Conservation (phyloP, 2,888 invertebrate genomes). For the Netelia fuscicornis region DNA sequence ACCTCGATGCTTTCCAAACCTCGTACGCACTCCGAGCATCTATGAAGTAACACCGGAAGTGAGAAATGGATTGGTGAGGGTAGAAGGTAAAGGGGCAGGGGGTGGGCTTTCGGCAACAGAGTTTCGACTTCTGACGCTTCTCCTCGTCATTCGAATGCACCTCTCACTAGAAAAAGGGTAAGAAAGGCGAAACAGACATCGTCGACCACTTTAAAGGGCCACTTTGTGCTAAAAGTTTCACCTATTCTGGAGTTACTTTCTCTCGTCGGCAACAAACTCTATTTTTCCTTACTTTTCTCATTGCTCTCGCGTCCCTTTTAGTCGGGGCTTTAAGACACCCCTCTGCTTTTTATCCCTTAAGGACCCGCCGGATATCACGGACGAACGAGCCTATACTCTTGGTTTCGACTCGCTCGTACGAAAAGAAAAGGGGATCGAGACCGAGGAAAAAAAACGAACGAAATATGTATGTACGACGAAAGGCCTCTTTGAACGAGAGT, state of each 20-base stretch:
- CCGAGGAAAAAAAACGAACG: background rate
- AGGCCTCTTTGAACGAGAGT: constrained; percentile 37
- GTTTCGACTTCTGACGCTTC: constrained; percentile 80
- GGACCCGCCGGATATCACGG: constrained; percentile 3
- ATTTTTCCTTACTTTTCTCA: constrained; percentile 56
- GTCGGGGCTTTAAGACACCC: constrained; percentile 21
- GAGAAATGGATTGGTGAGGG: background rate
- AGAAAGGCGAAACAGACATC: constrained; percentile 60
- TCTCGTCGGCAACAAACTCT: constrained; percentile 56
- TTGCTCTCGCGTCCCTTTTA: constrained; percentile 41
- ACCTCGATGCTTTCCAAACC: constrained; percentile 56
- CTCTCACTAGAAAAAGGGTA: constrained; percentile 55
- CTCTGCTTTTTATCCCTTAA: background rate
- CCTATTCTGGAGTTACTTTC: constrained; percentile 70
- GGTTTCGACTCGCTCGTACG: constrained; percentile 56
- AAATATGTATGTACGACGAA: constrained; percentile 15
- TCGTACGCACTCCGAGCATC: constrained; percentile 56
- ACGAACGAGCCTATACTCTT: constrained; percentile 46
- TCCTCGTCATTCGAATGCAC: constrained; percentile 70
- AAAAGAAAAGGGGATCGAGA: background rate
- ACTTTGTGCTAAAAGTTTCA: constrained; percentile 77
- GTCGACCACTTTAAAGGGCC: constrained; percentile 75
- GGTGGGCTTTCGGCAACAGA: constrained; percentile 69
- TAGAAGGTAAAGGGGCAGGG: constrained; percentile 50
- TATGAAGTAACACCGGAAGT: constrained; percentile 11